A percentile compares a stretch with the other conserved stretches of the same genome.
Conservation (phyloP, 2,797 vertebrate genomes). For the Rhabdomys pumilio region DNA sequence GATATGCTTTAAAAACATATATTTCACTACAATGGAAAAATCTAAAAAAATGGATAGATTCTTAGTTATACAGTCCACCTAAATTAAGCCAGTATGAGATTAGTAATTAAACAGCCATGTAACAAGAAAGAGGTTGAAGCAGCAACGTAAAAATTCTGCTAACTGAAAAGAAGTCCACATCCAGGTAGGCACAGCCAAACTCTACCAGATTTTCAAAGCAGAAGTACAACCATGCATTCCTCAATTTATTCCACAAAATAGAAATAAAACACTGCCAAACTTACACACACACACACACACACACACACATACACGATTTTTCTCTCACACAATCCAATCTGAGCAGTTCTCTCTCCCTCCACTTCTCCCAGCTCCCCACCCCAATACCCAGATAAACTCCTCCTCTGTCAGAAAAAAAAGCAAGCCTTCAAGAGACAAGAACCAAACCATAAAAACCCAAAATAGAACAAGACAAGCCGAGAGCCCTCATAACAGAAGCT, state of each 20-base stretch:
- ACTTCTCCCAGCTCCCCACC: background rate
- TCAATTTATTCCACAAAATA: background rate
- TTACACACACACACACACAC: background rate
- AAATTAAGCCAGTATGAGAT: background rate
- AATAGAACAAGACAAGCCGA: background rate
- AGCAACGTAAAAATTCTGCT: background rate
- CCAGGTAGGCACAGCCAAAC: background rate
- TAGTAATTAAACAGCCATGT: background rate
- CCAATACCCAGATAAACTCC: background rate
- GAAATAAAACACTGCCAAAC: background rate
- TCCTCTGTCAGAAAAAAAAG: background rate
- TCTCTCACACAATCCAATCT: background rate
- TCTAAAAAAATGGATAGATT: background rate
- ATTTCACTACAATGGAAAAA: background rate
- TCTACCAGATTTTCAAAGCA: background rate
- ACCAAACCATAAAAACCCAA: background rate
- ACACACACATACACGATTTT: background rate
- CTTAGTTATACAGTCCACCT: background rate
- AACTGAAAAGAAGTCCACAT: background rate
- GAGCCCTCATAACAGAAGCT: background rate
- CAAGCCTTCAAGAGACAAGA: background rate
- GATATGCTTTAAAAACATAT: background rate
- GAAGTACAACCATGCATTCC: background rate
- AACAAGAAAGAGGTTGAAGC: background rate
- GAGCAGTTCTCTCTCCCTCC: background rate